A percentile compares a stretch with the other conserved stretches of the same genome.
Conservation (phyloP, 2,888 invertebrate genomes). For the Amblyjoppa proteus region DNA sequence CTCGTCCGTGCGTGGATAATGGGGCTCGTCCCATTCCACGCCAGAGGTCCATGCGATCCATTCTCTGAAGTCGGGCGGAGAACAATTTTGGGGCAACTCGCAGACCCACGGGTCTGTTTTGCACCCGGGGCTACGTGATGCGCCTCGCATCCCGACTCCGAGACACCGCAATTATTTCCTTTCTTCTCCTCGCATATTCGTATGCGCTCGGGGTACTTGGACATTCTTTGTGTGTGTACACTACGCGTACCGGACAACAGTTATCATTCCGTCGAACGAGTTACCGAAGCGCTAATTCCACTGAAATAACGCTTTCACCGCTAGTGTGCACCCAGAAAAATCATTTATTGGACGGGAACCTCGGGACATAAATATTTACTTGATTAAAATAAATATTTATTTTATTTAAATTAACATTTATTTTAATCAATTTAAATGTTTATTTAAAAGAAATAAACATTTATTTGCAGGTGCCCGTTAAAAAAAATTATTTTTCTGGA, state of each 20-base stretch:
- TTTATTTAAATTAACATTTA: too few species aligned
- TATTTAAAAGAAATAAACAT: too few species aligned
- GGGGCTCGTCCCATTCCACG: conserved; percentile 38
- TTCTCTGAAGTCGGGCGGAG: neutral
- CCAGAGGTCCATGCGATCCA: neutral
- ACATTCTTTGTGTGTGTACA: conserved; percentile 24
- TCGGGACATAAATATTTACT: too few species aligned
- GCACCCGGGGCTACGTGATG: conserved; percentile 27
- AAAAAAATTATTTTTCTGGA: too few species aligned
- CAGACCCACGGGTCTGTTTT: conserved; percentile 4
- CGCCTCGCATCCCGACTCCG: conserved; percentile 19
- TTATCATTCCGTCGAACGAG: neutral
- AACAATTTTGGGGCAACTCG: conserved; percentile 40
- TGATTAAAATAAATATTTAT: too few species aligned
- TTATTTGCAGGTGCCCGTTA: too few species aligned
- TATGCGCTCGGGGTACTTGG: neutral
- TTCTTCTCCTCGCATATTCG: conserved; percentile 18
- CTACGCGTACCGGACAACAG: neutral
- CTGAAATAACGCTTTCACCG: neutral
- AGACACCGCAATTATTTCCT: conserved; percentile 42
- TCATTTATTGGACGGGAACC: too few species aligned
- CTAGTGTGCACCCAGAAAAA: too few species aligned
- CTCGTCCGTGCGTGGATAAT: conserved; percentile 56
- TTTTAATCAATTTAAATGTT: too few species aligned
- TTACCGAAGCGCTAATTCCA: neutral